Evolutionary conservation across 92 coral and sea anemone genomes (phyloP).

Genomic region (Plumapathes pennacea): DNA sequence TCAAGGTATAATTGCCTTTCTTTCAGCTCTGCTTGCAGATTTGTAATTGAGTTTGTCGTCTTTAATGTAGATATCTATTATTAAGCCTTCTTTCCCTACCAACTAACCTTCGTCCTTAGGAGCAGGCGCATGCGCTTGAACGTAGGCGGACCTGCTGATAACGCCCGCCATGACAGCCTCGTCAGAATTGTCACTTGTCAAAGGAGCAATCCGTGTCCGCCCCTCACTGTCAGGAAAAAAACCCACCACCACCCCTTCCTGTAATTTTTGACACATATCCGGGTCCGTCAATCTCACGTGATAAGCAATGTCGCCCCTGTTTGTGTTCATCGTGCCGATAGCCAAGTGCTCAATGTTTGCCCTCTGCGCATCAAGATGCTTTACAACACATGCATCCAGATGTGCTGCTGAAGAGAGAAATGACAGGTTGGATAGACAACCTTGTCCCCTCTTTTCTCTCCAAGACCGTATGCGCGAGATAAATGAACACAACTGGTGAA

Average conservation of each 20-base stretch:
- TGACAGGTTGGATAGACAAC: no score
- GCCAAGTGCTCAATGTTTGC: slow-evolving; percentile 79
- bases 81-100: no score
- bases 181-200: slow-evolving; percentile 58
- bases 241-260: slow-evolving; percentile 95
- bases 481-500: no score
- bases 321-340: slow-evolving; percentile 54
- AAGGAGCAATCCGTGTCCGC: slow-evolving; percentile 73
- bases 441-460: no score
- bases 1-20: no score
- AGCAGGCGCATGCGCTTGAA: slow-evolving; percentile 73
- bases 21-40: no score
- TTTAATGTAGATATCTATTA: no score
- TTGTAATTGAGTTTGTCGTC: no score
- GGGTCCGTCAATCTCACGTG: slow-evolving; percentile 79
- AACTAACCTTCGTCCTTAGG: slow-evolving; percentile 50
- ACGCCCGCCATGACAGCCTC: slow-evolving; percentile 96
- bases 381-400: slow-evolving; percentile 64
- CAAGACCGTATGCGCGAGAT: no score
- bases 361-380: slow-evolving; percentile 80
- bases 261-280: slow-evolving; percentile 41
- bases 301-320: slow-evolving; percentile 90
- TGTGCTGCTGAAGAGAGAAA: slow-evolving; percentile 6
- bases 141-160: slow-evolving; percentile 83
- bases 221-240: slow-evolving; percentile 76